These are phyloP conservation scores for Gobius niger DNA, from an alignment of 2,113 vertebrate genomes.

Conservation along the genomic window DNA sequence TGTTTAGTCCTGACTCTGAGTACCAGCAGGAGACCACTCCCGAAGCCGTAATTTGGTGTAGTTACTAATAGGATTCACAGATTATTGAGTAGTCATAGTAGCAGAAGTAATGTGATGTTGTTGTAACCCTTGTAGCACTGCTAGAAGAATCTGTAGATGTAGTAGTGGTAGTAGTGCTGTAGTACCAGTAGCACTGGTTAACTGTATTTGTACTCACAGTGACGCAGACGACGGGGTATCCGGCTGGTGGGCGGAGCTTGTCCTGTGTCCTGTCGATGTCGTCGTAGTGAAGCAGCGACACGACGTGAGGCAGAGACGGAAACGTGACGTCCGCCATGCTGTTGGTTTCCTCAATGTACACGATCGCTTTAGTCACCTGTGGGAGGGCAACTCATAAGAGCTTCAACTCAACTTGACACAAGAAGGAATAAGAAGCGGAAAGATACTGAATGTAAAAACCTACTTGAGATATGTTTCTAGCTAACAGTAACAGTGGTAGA, in stretches of 20 bases:
- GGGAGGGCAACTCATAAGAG: slow-evolving; percentile 23
- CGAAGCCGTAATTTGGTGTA: too few relatives aligned
- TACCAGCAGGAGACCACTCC: too few relatives aligned
- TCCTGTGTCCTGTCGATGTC: slow-evolving; percentile 72
- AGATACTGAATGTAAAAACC: not conserved
- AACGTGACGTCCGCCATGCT: slow-evolving; percentile 95
- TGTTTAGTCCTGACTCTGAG: too few relatives aligned
- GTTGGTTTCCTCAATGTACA: slow-evolving; percentile 91
- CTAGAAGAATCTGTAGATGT: not conserved
- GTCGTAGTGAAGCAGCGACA: slow-evolving; percentile 88
- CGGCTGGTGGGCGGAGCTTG: slow-evolving; percentile 78
- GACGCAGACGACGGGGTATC: slow-evolving; percentile 91
- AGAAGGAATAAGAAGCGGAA: not conserved
- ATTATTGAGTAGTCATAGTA: not conserved
- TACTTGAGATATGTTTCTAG: too few relatives aligned
- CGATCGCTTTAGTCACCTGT: slow-evolving; percentile 87
- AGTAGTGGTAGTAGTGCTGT: not conserved
- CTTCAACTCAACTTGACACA: not conserved
- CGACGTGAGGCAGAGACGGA: slow-evolving; percentile 87
- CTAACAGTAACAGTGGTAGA: too few relatives aligned
- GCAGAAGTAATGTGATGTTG: not conserved
- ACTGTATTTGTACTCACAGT: slow-evolving; percentile 81
- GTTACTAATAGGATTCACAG: too few relatives aligned
- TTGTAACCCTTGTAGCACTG: too few relatives aligned
- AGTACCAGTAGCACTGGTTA: not conserved